Evolutionary conservation across 2,797 vertebrate genomes (phyloP), one percentile per base, ranked within the genome.

Genomic region (Rhyacichthys aspro): DNA sequence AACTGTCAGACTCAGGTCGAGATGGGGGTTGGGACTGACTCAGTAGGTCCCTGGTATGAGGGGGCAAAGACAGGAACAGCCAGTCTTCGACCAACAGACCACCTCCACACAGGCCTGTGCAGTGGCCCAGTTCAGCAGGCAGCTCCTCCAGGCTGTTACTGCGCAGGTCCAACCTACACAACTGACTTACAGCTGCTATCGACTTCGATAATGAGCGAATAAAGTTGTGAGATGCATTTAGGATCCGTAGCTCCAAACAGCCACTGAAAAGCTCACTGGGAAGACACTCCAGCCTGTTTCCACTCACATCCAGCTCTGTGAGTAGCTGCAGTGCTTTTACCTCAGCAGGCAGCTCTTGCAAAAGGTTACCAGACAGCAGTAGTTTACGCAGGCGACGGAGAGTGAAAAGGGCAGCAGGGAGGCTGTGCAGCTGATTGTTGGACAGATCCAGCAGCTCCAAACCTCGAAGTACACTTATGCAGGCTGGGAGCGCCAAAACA

Each of bases 361-460:
- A 78, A 54, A 91, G 76, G 78, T 94, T 94, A 23, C 88, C 84
- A 1, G 88, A 88, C 44, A 95, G 58, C 34, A 94, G 81, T n/a
- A 95, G 90, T 45, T 81, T 79, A 0, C 89, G 86, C n/a, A 94
- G 87, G 32, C 74, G 78, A 8, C 74, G 90, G 1, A 94, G 84
- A 8, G 82, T 87, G 71, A 94, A 94, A 14, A 95, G 89, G 0
- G 90, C 79, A 0, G 76, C 60, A 2, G 93, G 91, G 11, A 95
- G 79, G 34, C 49, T 83, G 53, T 83, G 84, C 34, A 94, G 84
- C 53, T 89, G 90, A 61, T 94, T 94, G 78, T 91, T 85, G 19
- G 89, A 84, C 41, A 94, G 79, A 63, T 91, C 91, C 8, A 94
- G 73, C n/a, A 92, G 64, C 77, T 94, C 91, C 9, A 95, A 73